Evolutionary conservation across 2,113 vertebrate genomes (phyloP).

Genomic region (Microcebus ravelobensis): DNA sequence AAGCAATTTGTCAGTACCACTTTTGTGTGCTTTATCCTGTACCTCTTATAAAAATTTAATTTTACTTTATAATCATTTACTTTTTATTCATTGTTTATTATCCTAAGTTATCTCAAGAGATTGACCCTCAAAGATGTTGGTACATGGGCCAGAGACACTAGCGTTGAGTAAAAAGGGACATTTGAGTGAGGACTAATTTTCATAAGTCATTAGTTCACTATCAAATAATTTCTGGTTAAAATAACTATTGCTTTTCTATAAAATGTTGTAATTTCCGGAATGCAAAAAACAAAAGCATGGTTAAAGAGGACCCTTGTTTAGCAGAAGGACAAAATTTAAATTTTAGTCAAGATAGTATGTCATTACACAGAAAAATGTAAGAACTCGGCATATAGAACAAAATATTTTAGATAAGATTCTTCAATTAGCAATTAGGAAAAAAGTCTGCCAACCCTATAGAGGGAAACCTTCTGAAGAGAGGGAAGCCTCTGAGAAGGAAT

Average conservation of each 20-base stretch:
- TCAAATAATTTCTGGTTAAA: neutral
- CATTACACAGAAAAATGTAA: neutral
- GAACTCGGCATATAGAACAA: neutral
- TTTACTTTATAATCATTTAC: neutral
- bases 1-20: neutral
- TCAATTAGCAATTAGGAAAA: slow-evolving; percentile 34
- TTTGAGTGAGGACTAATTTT: neutral
- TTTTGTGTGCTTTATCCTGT: neutral
- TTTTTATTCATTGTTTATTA: neutral
- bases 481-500: neutral
- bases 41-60: neutral
- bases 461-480: neutral
- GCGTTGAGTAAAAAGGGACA: neutral
- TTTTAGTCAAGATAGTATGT: neutral
- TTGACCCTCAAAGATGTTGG: neutral
- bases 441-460: neutral
- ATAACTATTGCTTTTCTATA: neutral
- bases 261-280: neutral
- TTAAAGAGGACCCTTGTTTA: neutral
- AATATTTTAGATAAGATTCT: neutral
- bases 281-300: neutral
- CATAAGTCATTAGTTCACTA: neutral
- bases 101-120: neutral
- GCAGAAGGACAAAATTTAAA: neutral
- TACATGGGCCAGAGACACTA: neutral